phyloP scores from a whole-genome alignment of 92 coral and sea anemone genomes.

The Paramuricea clavata region DNA sequence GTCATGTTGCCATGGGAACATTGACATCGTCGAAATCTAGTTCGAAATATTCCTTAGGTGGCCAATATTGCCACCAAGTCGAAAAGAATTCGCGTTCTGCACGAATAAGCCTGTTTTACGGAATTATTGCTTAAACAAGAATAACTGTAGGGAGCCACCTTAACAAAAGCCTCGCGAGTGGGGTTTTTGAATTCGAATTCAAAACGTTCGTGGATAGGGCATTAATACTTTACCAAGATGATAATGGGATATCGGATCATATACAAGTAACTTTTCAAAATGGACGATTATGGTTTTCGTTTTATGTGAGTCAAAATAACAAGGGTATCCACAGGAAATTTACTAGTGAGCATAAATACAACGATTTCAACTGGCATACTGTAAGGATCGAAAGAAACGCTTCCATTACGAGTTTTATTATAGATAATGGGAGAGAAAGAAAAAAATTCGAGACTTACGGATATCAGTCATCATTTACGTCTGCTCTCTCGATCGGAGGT shows the following conservation, averaged over 20 bases:
- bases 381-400: conserved; percentile 10
- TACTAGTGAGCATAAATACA: neutral
- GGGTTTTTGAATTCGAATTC: conserved; percentile 35
- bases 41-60: too few relatives aligned
- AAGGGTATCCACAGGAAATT: neutral
- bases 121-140: too few relatives aligned
- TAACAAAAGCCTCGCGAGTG: neutral
- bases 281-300: neutral
- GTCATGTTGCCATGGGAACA: too few relatives aligned
- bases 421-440: neutral
- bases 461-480: neutral
- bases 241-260: neutral
- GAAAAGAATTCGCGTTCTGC: too few relatives aligned
- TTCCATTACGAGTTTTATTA: neutral
- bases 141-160: too few relatives aligned
- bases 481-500: conserved; percentile 9
- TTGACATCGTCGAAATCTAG: too few relatives aligned
- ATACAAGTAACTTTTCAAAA: neutral
- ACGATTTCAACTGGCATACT: conserved; percentile 31
- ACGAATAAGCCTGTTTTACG: too few relatives aligned
- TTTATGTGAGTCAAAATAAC: neutral
- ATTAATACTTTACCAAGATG: conserved; percentile 32
- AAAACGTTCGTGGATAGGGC: conserved; percentile 17
- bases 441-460: neutral
- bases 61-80: too few relatives aligned